phyloP scores from a whole-genome alignment of 1,140 invertebrate species.

The Heterodera carotae region DNA sequence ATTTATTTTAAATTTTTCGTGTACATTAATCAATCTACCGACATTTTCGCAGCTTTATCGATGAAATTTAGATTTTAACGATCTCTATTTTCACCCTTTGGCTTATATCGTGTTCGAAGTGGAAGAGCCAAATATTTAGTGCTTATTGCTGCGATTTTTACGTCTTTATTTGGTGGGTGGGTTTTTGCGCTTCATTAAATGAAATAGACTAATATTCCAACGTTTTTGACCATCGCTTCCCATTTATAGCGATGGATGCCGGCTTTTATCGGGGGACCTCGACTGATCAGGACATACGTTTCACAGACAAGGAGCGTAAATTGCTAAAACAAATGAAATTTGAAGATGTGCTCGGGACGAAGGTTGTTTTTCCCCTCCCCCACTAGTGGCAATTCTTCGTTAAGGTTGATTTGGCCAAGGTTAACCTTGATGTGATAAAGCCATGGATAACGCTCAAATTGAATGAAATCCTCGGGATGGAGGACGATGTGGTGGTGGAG shows the following conservation, averaged over 20 bases:
- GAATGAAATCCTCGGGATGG: slow-evolving; percentile 89
- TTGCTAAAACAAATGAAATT: slow-evolving; percentile 98
- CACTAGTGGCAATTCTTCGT: slow-evolving; percentile 24
- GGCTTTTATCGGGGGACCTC: slow-evolving; percentile 80
- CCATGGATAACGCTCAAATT: slow-evolving; percentile 98
- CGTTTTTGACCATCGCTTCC: not conserved
- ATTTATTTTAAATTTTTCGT: too few relatives aligned
- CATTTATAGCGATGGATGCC: slow-evolving; percentile 65
- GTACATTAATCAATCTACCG: too few relatives aligned
- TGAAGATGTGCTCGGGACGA: slow-evolving; percentile 82
- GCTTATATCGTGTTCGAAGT: not conserved
- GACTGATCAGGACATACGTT: slow-evolving; percentile 95
- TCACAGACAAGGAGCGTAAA: slow-evolving; percentile 98
- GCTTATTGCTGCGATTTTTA: not conserved
- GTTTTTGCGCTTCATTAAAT: not conserved
- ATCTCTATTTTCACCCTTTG: not conserved
- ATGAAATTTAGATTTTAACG: not conserved
- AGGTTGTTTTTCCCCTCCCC: slow-evolving; percentile 71
- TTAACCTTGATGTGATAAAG: slow-evolving; percentile 94
- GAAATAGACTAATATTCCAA: too few relatives aligned
- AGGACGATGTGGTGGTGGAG: slow-evolving; percentile 96
- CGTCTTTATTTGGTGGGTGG: not conserved
- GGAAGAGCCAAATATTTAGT: not conserved
- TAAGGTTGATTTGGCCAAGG: slow-evolving; percentile 95
- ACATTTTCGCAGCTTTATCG: not conserved